Conservation (phyloP, 2,797 vertebrate species). For the Nyctalus aviator region DNA sequence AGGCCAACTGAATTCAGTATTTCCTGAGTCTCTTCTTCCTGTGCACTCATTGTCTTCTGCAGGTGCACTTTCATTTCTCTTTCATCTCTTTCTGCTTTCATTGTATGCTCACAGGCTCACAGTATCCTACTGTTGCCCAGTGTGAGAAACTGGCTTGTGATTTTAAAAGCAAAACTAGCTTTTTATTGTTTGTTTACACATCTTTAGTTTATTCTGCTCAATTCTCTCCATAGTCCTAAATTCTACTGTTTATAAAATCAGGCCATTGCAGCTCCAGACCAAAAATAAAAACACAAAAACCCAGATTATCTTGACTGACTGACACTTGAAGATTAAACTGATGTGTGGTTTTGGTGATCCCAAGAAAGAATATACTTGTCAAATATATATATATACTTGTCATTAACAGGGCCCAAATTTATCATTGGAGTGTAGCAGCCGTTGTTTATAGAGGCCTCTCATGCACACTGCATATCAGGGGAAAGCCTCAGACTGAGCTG, state of each 20-base stretch:
- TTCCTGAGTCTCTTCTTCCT: slow-evolving; percentile 42
- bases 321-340: slow-evolving; percentile 51
- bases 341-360: not conserved
- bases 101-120: slow-evolving; percentile 40
- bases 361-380: not conserved
- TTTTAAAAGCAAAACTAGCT: slow-evolving; percentile 69
- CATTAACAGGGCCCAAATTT: not conserved
- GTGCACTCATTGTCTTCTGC: slow-evolving; percentile 51
- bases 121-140: slow-evolving; percentile 70
- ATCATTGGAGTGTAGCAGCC: not conserved
- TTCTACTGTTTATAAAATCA: slow-evolving; percentile 65
- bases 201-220: slow-evolving; percentile 62
- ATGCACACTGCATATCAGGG: not conserved
- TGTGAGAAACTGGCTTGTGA: slow-evolving; percentile 67
- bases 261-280: not conserved
- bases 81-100: slow-evolving; percentile 58
- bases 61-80: slow-evolving; percentile 31
- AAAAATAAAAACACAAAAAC: not conserved
- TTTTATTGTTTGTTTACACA: slow-evolving; percentile 64
- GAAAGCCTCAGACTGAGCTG: not conserved
- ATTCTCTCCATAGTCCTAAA: slow-evolving; percentile 22
- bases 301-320: slow-evolving; percentile 38
- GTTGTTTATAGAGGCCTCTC: not conserved
- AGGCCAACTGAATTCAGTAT: not conserved
- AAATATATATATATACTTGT: not conserved